Base-by-base conservation (phyloP, 2,888 invertebrate species). In the Leptopilina myrica region DNA sequence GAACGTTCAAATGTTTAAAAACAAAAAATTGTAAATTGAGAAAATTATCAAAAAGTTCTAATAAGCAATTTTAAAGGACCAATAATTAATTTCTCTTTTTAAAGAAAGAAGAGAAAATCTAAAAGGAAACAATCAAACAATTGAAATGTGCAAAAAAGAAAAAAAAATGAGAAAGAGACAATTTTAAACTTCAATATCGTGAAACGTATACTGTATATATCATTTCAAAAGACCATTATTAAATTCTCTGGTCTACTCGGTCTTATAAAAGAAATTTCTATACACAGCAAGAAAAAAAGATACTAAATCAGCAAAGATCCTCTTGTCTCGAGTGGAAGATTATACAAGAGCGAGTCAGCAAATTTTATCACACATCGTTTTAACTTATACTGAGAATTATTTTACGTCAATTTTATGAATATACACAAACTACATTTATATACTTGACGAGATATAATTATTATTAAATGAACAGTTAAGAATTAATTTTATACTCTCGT, bases 291-390 rank as follows among this genome's bases (percentile, higher is more conserved):
- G 40, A 65, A 40, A 65, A 69, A 79, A 82, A 67, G 67, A 77
- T 80, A 77, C 76, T 46, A 78, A 82, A 77, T 67, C 78, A 76
- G 79, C 67, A 53, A 56, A 79, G 80, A 62, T 78, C 79, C 79
- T 80, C 82, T 82, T 82, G 82, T 79, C 76, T 78, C 78, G 64
- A 79, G 78, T 79, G 69, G 76, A 79, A 80, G 80, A 81, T 81
- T 78, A 77, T 79, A 77, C 76, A 78, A 73, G 73, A 76, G 78
- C 78, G 79, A 81, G 78, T 81, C 80, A 81, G 80, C 82, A 65
- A 77, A 76, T 78, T 76, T 76, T 76, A 33, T 69, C 53, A 59
- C 77, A 76, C 77, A 33, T 65, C 65, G n/a, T 65, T 65, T 65
- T 65, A 49, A 65, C 65, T 65, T 65, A 65, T n/a, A 65, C 65